Percentiles rank a stretch among this genome's conserved stretches.
Conservation (phyloP, 1,140 invertebrate genomes). For the Nephotettix cincticeps region DNA sequence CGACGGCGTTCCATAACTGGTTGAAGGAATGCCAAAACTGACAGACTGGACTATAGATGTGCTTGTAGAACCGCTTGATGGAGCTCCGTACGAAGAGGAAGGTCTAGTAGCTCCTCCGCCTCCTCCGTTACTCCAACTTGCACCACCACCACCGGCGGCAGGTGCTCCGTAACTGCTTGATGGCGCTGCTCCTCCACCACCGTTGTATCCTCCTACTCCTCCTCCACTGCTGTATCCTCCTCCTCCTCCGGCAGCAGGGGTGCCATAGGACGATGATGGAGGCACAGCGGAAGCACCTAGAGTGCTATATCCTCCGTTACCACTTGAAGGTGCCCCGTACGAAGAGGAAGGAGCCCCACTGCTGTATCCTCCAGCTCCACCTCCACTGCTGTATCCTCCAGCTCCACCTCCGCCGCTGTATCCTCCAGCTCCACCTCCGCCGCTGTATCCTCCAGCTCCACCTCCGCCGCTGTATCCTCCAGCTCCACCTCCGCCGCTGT, state of each 20-base stretch:
- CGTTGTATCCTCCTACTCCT: not conserved
- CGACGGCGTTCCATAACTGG: not conserved
- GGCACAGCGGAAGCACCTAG: not conserved
- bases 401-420: not conserved
- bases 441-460: not conserved
- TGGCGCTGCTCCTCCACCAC: not conserved
- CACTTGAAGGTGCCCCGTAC: conserved; percentile 30
- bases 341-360: conserved; percentile 30
- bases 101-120: conserved; percentile 13
- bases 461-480: no score
- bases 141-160: not conserved
- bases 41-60: conserved; percentile 18
- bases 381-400: conserved; percentile 13
- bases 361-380: conserved; percentile 13
- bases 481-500: not conserved
- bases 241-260: conserved; percentile 9
- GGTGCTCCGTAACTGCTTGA: not conserved
- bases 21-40: conserved; percentile 19
- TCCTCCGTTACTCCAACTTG: not conserved
- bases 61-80: not conserved
- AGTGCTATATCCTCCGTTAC: conserved; percentile 1
- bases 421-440: not conserved
- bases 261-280: conserved; percentile 27
- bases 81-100: conserved; percentile 28
- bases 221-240: not conserved